A percentile compares a stretch with the other conserved stretches of the same genome.
phyloP scores from a whole-genome alignment of 1,140 invertebrate species.

The Megalonaias nervosa region DNA sequence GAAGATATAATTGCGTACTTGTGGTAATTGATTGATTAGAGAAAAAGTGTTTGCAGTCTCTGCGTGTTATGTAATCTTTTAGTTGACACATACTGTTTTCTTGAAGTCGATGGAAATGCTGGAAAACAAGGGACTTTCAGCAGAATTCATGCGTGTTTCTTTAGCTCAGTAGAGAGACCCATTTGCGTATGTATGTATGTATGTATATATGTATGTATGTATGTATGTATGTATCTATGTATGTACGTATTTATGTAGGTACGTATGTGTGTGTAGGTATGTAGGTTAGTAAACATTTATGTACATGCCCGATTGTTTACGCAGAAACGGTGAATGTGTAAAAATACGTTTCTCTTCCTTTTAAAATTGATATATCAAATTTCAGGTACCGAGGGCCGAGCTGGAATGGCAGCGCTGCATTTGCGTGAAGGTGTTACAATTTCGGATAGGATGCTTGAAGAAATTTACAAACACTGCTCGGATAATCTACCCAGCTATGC shows the following conservation, averaged over 20 bases:
- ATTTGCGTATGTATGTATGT: too few relatives aligned
- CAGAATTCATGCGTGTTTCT: too few relatives aligned
- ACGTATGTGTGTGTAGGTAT: background rate
- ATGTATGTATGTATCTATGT: background rate
- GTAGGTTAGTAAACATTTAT: background rate
- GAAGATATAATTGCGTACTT: too few relatives aligned
- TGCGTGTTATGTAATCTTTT: too few relatives aligned
- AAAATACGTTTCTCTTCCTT: background rate
- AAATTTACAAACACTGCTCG: slow-evolving; percentile 50
- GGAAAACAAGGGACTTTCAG: too few relatives aligned
- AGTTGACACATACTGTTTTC: too few relatives aligned
- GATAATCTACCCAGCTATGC: slow-evolving; percentile 86
- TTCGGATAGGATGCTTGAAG: slow-evolving; percentile 38
- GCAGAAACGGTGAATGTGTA: background rate
- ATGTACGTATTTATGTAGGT: background rate
- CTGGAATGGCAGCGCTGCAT: slow-evolving; percentile 93
- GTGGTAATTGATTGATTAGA: too few relatives aligned
- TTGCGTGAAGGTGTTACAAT: slow-evolving; percentile 63
- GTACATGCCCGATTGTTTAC: background rate
- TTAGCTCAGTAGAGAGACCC: too few relatives aligned
- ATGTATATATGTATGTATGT: background rate
- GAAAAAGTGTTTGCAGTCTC: too few relatives aligned
- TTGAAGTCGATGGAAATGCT: too few relatives aligned
- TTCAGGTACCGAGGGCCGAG: slow-evolving; percentile 88
- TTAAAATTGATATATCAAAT: background rate